These are phyloP conservation scores for Ascaphus truei DNA, from an alignment of 2,113 vertebrate genomes.

Conservation along the genomic window DNA sequence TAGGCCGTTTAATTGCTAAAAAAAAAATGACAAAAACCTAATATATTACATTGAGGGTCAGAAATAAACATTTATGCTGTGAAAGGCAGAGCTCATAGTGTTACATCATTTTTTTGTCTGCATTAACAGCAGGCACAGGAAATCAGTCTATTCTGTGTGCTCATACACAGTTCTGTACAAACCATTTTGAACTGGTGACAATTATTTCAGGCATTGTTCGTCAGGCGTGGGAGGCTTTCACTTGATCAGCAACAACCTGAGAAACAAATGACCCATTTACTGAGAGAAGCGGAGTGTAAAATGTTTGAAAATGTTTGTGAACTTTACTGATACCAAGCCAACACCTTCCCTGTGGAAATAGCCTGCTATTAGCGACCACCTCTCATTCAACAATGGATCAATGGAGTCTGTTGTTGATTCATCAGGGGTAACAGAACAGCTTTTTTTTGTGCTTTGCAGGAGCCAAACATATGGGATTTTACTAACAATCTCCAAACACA, in stretches of 20 bases:
- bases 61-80: too few species aligned
- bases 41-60: too few species aligned
- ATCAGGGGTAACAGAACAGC: rapidly evolving
- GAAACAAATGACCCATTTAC: slow-evolving; percentile 48
- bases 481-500: slow-evolving; percentile 5
- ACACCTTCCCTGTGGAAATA: neutral
- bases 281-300: slow-evolving; percentile 45
- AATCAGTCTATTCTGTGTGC: slow-evolving; percentile 7
- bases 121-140: neutral
- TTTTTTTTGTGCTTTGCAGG: neutral
- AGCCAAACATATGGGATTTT: slow-evolving; percentile 8
- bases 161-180: slow-evolving; percentile 18
- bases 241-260: slow-evolving; percentile 40
- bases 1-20: too few species aligned
- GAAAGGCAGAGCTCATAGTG: too few species aligned
- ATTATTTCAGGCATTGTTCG: slow-evolving; percentile 44
- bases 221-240: slow-evolving; percentile 27
- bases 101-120: neutral
- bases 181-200: slow-evolving; percentile 32
- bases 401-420: slow-evolving; percentile 17
- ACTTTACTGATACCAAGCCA: slow-evolving; percentile 28
- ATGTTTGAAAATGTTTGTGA: slow-evolving; percentile 36
- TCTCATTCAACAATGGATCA: slow-evolving; percentile 20
- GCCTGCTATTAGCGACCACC: slow-evolving; percentile 1
- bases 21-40: too few species aligned